Percentiles rank a stretch among this genome's conserved stretches.
Conservation (phyloP, 92 coral and sea anemone genomes). For the Parazoanthus swiftii region DNA sequence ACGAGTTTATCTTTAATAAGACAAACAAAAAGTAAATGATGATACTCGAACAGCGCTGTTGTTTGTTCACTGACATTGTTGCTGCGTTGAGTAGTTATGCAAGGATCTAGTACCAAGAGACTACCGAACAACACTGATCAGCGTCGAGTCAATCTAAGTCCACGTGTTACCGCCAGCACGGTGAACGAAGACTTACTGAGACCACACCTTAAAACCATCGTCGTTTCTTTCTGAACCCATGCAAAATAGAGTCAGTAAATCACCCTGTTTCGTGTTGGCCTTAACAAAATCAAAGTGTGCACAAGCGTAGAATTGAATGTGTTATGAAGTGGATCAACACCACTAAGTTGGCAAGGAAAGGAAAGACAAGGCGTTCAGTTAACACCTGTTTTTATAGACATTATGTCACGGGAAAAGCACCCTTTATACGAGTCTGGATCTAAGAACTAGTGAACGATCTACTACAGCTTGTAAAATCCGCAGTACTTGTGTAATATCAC, state of each 20-base stretch:
- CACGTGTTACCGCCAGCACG: conserved; percentile 11
- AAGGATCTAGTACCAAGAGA: neutral
- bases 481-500: conserved; percentile 4
- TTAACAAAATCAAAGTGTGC: neutral
- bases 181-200: neutral
- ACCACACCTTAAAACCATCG: neutral
- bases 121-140: neutral
- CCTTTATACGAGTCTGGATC: neutral
- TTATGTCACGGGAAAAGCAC: neutral
- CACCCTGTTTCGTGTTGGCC: neutral
- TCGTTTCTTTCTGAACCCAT: neutral
- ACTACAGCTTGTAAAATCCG: neutral
- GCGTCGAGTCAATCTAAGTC: neutral
- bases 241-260: neutral
- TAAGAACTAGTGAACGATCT: neutral
- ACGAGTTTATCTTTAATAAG: neutral
- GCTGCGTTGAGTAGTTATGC: neutral
- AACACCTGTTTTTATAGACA: neutral
- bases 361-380: neutral
- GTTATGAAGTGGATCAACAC: neutral
- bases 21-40: neutral
- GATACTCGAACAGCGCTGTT: neutral
- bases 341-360: neutral
- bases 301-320: neutral
- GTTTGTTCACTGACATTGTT: neutral